A percentile compares a stretch with the other conserved stretches of the same genome.
These are phyloP conservation scores for Blastobasis lacticolella DNA, from an alignment of 2,888 invertebrate genomes.

Conservation along the genomic window DNA sequence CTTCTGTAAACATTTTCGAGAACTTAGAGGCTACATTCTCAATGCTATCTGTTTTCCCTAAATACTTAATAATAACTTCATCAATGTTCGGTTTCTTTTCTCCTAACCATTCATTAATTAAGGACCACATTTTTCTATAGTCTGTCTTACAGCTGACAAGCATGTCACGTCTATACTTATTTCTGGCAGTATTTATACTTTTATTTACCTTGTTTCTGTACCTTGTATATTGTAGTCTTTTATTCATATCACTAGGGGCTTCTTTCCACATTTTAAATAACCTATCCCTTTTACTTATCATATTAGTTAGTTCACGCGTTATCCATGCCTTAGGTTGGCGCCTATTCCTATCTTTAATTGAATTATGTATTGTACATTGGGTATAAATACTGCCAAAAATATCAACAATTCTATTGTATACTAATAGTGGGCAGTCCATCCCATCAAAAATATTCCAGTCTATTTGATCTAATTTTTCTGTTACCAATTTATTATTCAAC, in stretches of 20 bases:
- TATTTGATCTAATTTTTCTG: not conserved
- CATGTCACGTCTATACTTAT: not conserved
- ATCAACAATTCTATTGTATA: not conserved
- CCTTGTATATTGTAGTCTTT: constrained; percentile 4
- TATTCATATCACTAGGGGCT: constrained; percentile 4
- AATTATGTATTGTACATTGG: not conserved
- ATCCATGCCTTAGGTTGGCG: not conserved
- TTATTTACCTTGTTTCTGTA: constrained; percentile 2
- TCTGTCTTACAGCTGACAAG: not conserved
- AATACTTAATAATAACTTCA: not conserved
- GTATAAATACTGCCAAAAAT: not conserved
- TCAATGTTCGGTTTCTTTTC: not conserved
- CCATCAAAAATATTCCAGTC: too few relatives aligned
- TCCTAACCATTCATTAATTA: not conserved
- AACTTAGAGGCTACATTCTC: not conserved
- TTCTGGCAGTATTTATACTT: not conserved
- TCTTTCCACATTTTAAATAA: constrained; percentile 4
- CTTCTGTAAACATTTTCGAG: not conserved
- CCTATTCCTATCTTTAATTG: not conserved
- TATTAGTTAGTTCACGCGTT: not conserved
- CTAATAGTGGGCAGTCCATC: too few relatives aligned
- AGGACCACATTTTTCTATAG: not conserved
- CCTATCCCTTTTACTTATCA: not conserved
- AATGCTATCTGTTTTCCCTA: not conserved
- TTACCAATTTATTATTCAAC: not conserved